Base-by-base conservation (phyloP, 2,888 invertebrate species). In the Cistogaster globosa region DNA sequence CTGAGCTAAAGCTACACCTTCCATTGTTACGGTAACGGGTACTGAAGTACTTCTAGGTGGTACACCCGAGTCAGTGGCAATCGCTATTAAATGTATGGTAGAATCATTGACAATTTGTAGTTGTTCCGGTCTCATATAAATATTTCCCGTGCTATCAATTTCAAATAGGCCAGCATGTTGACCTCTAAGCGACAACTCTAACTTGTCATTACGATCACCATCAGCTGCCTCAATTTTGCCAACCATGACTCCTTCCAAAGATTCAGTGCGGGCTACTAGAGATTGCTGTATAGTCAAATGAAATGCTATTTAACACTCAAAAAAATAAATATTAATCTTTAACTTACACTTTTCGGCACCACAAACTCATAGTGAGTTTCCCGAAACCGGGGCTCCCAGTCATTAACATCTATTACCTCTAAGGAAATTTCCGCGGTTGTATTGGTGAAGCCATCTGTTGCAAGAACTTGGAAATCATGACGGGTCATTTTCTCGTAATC, bases 301-400 rank as follows among this genome's bases (percentile, higher is more conserved):
- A 58, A 48, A 58, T 67, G 8, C 18, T 67, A 26, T n/a, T 26
- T 11, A 48, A 11, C 9, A 53, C 8, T 53, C 5, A 20, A 18
- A n/a, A n/a, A n/a, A n/a, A n/a, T 18, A 16, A 9, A 53, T 18
- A 14, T 53, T 6, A 53, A 53, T 53, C n/a, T 18, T 53, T 53
- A 45, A 90, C 91, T 90, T 86, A 92, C 92, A 86, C 90, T 90
- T 69, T 92, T 92, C 36, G 92, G 92, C 63, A 93, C 91, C 60
- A 90, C 84, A 93, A 98, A 98, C 93, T 97, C 97, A 92, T 98
- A 98, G 92, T 97, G 96, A 7, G 97, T 95, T 92, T 96, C 96
- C 1, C 96, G 95, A 93, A 98, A 98, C 78, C 97, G 94, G 0
- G 98, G 98, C 92, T 97, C 97, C 97, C 98, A 98, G 91, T 98